These are phyloP conservation scores for Pelusios castaneus DNA, from an alignment of 2,113 vertebrate genomes.

Conservation along the genomic window DNA sequence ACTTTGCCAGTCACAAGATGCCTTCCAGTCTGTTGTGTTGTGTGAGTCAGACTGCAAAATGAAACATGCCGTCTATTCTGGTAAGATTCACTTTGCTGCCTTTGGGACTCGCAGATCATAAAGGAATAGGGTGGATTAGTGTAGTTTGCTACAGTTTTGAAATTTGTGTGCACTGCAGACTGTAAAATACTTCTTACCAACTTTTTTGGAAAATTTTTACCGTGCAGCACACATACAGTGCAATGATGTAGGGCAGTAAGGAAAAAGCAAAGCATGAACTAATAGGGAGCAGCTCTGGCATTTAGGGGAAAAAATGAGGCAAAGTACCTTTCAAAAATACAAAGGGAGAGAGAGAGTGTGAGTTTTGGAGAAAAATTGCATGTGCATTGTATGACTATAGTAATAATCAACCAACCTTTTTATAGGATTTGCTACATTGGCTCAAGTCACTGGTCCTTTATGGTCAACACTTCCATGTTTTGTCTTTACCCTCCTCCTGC, in stretches of 20 bases:
- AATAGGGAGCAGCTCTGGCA: conserved; percentile 25
- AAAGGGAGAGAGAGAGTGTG: neutral
- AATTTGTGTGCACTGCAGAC: neutral
- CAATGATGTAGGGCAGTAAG: neutral
- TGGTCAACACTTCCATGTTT: neutral
- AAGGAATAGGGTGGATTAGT: neutral
- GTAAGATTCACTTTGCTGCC: neutral
- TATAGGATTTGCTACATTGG: neutral
- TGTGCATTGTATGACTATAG: neutral
- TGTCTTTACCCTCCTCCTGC: neutral
- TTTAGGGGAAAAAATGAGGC: neutral
- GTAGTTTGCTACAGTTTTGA: neutral
- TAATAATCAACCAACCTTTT: neutral
- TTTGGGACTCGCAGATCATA: neutral
- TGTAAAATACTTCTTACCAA: neutral
- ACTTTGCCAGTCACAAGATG: neutral
- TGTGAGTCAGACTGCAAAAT: neutral
- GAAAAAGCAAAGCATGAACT: conserved; percentile 41
- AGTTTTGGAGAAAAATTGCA: conserved; percentile 9
- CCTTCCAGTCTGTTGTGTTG: neutral
- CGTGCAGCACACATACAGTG: neutral
- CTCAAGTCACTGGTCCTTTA: neutral
- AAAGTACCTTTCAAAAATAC: conserved; percentile 11
- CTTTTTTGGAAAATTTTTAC: neutral
- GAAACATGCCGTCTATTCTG: neutral